Base-by-base conservation (phyloP, 2,888 invertebrate species). In the Salpingus planirostris region DNA sequence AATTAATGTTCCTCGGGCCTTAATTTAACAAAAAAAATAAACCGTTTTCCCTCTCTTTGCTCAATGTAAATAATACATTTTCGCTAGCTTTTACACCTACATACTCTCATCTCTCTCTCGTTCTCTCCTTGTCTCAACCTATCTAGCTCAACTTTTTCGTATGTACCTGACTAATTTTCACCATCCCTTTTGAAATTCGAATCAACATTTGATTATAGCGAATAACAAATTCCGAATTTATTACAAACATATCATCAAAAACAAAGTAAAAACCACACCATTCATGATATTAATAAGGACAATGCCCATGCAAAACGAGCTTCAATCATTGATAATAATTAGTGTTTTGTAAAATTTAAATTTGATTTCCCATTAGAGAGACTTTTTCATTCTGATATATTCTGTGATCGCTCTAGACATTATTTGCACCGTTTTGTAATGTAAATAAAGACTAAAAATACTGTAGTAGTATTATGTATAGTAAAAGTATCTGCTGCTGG, bases 1-100 rank as follows among this genome's bases (percentile, higher is more conserved):
- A 90, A 66, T 78, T 96, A 47, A 80, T 96, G 68, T 74, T 75
- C 40, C 70, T 83, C 52, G 78, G 75, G 38, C 57, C 55, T 42
- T 56, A 51, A 49, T 37, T 27, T 13, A 31, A 33, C 13, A 7
- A 7, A n/a, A n/a, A n/a, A n/a, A n/a, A n/a, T n/a, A n/a, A n/a
- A n/a, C n/a, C n/a, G n/a, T 18, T 6, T 18, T 18, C 18, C 8
- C 18, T n/a, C 8, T 38, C 43, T 44, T 50, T 52, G 52, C 52
- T 52, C 52, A 52, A 52, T 47, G 42, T 45, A 47, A 29, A 46
- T 42, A 44, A 21, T 21, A 35, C 8, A 18, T 18, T 18, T 18
- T n/a, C n/a, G n/a, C n/a, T n/a, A n/a, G n/a, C n/a, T n/a, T n/a
- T n/a, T n/a, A n/a, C n/a, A n/a, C n/a, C n/a, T n/a, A n/a, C n/a